phyloP scores from a whole-genome alignment of 2,888 invertebrate species.

The Ethmia dodecea region DNA sequence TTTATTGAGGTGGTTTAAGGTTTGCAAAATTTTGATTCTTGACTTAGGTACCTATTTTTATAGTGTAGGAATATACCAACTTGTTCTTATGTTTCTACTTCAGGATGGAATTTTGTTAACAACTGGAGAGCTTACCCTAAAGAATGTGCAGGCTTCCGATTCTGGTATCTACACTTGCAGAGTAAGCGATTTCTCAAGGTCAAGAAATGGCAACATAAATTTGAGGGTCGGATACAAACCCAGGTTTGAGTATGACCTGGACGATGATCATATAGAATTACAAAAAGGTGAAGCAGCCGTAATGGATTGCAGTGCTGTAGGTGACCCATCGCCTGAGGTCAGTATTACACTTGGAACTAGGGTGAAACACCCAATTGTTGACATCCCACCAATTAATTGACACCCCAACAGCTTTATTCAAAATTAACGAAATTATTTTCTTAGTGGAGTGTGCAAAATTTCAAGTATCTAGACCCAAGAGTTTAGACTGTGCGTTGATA shows the following conservation, averaged over 20 bases:
- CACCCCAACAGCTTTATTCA: too few species aligned
- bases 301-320: slow-evolving; percentile 34
- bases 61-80: too few species aligned
- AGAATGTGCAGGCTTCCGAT: slow-evolving; percentile 24
- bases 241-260: slow-evolving; percentile 24
- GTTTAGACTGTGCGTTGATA: too few species aligned
- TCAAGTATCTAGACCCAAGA: too few species aligned
- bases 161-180: slow-evolving; percentile 44
- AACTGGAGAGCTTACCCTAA: slow-evolving; percentile 24
- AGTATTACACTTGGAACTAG: too few species aligned
- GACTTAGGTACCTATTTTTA: too few species aligned
- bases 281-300: slow-evolving; percentile 13
- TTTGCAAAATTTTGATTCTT: slow-evolving; percentile 18
- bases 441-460: too few species aligned
- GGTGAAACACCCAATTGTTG: too few species aligned
- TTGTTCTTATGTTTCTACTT: slow-evolving; percentile 7
- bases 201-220: slow-evolving; percentile 23
- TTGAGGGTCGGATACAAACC: slow-evolving; percentile 39
- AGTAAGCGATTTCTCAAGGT: slow-evolving; percentile 27
- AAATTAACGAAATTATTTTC: too few species aligned
- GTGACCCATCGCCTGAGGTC: slow-evolving; percentile 37
- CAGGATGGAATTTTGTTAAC: slow-evolving; percentile 28
- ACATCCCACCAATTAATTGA: too few species aligned
- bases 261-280: slow-evolving; percentile 27
- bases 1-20: slow-evolving; percentile 44